Percentiles rank a stretch among this genome's conserved stretches.
Conservation (phyloP, 1,140 invertebrate species). For the Danaus plexippus region DNA sequence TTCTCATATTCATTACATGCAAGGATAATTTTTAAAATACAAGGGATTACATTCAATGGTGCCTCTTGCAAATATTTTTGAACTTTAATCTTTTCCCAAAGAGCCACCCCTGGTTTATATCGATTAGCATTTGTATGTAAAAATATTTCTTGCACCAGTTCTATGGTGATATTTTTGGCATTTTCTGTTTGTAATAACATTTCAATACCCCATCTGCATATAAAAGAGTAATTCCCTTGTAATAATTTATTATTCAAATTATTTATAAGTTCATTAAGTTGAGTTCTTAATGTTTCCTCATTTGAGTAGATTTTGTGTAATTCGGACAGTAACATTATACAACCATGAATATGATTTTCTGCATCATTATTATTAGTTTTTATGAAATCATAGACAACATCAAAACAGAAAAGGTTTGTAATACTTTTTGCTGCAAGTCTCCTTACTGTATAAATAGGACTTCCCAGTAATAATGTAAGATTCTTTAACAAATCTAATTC, state of each 20-base stretch:
- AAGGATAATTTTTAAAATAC: slow-evolving; percentile 31
- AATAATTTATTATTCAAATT: slow-evolving; percentile 21
- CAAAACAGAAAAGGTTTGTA: slow-evolving; percentile 43
- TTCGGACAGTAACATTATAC: slow-evolving; percentile 38
- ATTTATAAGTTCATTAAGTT: slow-evolving; percentile 19
- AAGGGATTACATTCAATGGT: slow-evolving; percentile 32
- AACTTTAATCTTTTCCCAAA: slow-evolving; percentile 39
- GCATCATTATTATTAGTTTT: slow-evolving; percentile 18
- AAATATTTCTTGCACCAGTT: slow-evolving; percentile 26
- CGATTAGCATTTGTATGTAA: slow-evolving; percentile 21
- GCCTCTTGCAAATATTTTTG: slow-evolving; percentile 27
- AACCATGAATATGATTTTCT: slow-evolving; percentile 60
- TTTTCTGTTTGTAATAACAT: slow-evolving; percentile 30
- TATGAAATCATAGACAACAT: slow-evolving; percentile 32
- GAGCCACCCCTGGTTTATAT: slow-evolving; percentile 33
- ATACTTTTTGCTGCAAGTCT: slow-evolving; percentile 52
- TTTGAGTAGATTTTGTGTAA: slow-evolving; percentile 32
- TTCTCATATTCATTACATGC: slow-evolving; percentile 36
- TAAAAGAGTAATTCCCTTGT: slow-evolving; percentile 33
- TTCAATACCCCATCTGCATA: slow-evolving; percentile 37
- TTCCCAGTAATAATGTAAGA: slow-evolving; percentile 37
- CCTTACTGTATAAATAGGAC: slow-evolving; percentile 60
- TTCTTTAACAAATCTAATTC: slow-evolving; percentile 34
- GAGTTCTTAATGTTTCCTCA: slow-evolving; percentile 12
- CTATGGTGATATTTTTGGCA: slow-evolving; percentile 14